Percentiles rank a stretch among this genome's conserved stretches.
These are phyloP conservation scores for Nasalis larvatus DNA, from an alignment of 2,113 vertebrate genomes.

Conservation along the genomic window DNA sequence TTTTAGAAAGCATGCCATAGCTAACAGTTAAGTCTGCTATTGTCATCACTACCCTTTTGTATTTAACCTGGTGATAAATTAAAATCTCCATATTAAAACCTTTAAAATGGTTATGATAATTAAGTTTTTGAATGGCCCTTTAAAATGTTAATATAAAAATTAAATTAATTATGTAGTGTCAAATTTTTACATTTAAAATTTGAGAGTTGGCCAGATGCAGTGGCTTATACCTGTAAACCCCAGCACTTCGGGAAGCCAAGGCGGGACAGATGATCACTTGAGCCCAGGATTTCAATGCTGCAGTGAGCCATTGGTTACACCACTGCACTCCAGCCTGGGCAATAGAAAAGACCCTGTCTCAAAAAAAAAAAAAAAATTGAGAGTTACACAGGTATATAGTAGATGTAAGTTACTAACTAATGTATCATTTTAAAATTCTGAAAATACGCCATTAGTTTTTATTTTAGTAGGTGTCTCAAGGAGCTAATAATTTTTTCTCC, in stretches of 20 bases:
- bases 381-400: neutral
- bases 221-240: too few relatives aligned
- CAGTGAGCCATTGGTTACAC: too few relatives aligned
- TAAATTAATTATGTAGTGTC: neutral
- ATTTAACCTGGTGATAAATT: neutral
- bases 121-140: slow-evolving; percentile 3
- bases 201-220: neutral
- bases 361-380: neutral
- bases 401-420: slow-evolving; percentile 27
- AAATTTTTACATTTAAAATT: slow-evolving; percentile 15
- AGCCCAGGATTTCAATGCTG: too few relatives aligned
- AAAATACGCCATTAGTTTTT: slow-evolving; percentile 11
- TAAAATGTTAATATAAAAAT: slow-evolving; percentile 7
- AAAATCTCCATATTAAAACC: slow-evolving; percentile 24
- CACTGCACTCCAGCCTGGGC: too few relatives aligned
- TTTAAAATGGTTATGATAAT: slow-evolving; percentile 18
- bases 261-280: too few relatives aligned
- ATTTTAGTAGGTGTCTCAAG: slow-evolving; percentile 21
- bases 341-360: too few relatives aligned
- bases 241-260: too few relatives aligned
- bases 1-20: neutral
- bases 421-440: slow-evolving; percentile 42
- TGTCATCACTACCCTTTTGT: neutral
- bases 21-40: neutral
- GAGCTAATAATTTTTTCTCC: neutral